Evolutionary conservation across 2,113 vertebrate species (phyloP).

Genomic region (Chitala chitala): DNA sequence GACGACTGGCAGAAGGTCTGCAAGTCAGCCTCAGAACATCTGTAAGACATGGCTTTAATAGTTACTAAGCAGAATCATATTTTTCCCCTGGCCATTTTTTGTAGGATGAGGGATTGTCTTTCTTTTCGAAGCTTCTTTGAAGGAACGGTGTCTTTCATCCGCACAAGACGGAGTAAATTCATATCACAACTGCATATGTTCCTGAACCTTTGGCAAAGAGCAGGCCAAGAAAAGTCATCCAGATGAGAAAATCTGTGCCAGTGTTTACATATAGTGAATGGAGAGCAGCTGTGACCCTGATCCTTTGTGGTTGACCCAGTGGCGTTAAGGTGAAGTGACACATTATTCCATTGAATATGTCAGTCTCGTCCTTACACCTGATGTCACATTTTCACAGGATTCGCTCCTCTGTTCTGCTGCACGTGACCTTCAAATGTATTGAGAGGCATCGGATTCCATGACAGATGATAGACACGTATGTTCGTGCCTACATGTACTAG

Average conservation of each 20-base stretch:
- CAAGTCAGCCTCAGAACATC: conserved; percentile 13
- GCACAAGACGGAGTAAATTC: background rate
- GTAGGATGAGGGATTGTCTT: conserved; percentile 6
- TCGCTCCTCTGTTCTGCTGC: too few species aligned
- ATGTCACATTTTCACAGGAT: too few species aligned
- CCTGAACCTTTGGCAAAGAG: background rate
- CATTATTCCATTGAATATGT: too few species aligned
- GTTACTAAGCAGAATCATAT: conserved; percentile 11
- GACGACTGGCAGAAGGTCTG: background rate
- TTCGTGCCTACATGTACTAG: background rate
- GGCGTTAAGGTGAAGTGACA: too few species aligned
- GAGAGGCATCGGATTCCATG: background rate
- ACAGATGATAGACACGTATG: background rate
- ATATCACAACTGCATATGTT: background rate
- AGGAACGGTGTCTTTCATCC: background rate
- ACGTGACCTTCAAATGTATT: too few species aligned
- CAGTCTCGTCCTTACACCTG: too few species aligned
- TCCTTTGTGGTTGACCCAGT: too few species aligned
- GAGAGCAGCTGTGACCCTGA: too few species aligned
- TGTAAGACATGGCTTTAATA: conserved; percentile 11
- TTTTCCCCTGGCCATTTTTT: background rate
- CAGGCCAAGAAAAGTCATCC: background rate
- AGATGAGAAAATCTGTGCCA: too few species aligned
- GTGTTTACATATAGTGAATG: too few species aligned
- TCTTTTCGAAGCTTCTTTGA: background rate